These are phyloP conservation scores for Eurosta solidaginis DNA, from an alignment of 1,140 invertebrate species.

Conservation along the genomic window DNA sequence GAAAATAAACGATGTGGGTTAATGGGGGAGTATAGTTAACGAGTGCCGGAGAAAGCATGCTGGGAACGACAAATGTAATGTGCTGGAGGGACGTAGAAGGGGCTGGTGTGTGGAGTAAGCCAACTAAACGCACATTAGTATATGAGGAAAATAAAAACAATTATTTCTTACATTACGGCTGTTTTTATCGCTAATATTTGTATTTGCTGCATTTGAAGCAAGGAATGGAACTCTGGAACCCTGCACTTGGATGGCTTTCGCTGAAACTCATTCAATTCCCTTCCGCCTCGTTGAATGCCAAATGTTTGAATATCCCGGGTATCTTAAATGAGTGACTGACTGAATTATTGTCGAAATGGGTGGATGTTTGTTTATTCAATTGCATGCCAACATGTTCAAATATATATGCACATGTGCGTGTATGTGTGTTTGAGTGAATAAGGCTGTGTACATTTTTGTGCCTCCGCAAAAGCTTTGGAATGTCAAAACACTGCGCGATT, in stretches of 20 bases:
- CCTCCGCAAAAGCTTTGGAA: background rate
- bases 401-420: conserved; percentile 3
- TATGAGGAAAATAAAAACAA: background rate
- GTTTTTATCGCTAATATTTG: background rate
- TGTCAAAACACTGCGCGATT: conserved; percentile 1
- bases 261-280: conserved; percentile 37
- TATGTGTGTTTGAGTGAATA: background rate
- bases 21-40: conserved; percentile 31
- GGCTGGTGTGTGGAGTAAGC: background rate
- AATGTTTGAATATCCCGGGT: too few relatives aligned
- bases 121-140: background rate
- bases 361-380: conserved; percentile 20
- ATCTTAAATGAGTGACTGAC: background rate
- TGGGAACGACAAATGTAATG: background rate
- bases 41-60: background rate
- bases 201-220: background rate
- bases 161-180: background rate
- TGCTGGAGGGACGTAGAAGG: background rate
- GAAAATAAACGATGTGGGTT: conserved; percentile 33
- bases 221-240: background rate
- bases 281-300: conserved; percentile 33
- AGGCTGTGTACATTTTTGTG: background rate
- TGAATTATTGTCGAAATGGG: background rate
- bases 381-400: background rate
- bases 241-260: background rate